These are phyloP conservation scores for Creontiades dilutus DNA, from an alignment of 2,888 invertebrate species.

Conservation along the genomic window DNA sequence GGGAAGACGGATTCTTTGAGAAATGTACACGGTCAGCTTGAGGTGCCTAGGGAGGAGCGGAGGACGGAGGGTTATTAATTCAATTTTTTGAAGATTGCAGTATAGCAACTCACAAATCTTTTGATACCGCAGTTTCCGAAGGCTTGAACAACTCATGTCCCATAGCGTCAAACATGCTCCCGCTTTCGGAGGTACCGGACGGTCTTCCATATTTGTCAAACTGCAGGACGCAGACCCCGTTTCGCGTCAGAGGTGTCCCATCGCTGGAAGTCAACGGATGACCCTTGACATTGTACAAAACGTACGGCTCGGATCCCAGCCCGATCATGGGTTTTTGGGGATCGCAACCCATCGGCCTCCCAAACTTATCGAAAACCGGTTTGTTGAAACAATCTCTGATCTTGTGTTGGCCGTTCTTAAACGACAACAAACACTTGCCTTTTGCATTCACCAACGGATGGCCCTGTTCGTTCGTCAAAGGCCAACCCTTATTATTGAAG, in stretches of 20 bases:
- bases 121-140: neutral
- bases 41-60: too few relatives aligned
- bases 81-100: neutral
- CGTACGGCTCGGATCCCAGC: slow-evolving; percentile 57
- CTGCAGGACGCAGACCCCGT: slow-evolving; percentile 34
- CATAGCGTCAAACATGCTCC: slow-evolving; percentile 62
- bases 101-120: neutral
- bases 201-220: slow-evolving; percentile 73
- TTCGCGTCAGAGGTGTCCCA: slow-evolving; percentile 56
- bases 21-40: neutral
- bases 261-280: slow-evolving; percentile 69
- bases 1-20: neutral
- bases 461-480: slow-evolving; percentile 72
- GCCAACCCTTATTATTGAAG: slow-evolving; percentile 69
- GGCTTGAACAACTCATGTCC: slow-evolving; percentile 52
- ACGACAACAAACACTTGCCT: slow-evolving; percentile 64
- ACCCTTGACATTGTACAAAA: slow-evolving; percentile 67
- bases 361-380: slow-evolving; percentile 65
- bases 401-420: slow-evolving; percentile 61
- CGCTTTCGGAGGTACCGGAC: slow-evolving; percentile 18
- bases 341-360: slow-evolving; percentile 69
- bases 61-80: too few relatives aligned
- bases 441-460: slow-evolving; percentile 58
- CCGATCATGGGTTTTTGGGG: slow-evolving; percentile 62
- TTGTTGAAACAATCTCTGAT: slow-evolving; percentile 62